Conservation (phyloP, 2,888 invertebrate species). For the Sycophila texana region DNA sequence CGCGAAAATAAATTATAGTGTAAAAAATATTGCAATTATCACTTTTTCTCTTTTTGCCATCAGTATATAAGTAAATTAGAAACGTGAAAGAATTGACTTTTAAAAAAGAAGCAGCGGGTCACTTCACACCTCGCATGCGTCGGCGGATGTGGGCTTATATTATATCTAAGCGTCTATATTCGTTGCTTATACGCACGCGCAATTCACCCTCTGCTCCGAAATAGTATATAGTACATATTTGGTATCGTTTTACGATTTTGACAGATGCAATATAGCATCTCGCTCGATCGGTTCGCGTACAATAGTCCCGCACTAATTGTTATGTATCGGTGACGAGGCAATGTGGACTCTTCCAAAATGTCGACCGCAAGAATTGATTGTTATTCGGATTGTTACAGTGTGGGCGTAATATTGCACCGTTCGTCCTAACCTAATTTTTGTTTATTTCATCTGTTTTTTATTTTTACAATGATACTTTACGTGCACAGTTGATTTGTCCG, state of each 20-base stretch:
- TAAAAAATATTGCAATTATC: no score
- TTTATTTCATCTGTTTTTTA: constrained; percentile 14
- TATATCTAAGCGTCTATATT: no score
- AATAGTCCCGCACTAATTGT: background rate
- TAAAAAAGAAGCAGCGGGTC: background rate
- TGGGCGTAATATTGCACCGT: background rate
- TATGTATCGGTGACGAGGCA: constrained; percentile 26
- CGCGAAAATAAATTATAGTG: no score
- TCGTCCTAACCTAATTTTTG: constrained; percentile 28
- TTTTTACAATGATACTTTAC: background rate
- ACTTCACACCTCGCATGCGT: no score
- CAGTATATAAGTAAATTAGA: no score
- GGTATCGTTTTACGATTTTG: constrained; percentile 22
- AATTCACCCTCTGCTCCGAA: background rate
- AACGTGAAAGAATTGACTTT: background rate
- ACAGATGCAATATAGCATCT: constrained; percentile 27
- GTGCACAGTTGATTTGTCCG: background rate
- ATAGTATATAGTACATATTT: background rate
- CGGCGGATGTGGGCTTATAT: no score
- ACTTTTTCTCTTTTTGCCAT: no score
- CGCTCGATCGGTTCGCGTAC: background rate
- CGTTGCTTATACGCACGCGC: no score
- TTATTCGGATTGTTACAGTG: constrained; percentile 19
- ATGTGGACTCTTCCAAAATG: constrained; percentile 4
- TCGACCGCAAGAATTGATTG: background rate